Base-by-base conservation (phyloP, 35 echinoderm and acorn worm species). In the Ophiothrix spiculata region DNA sequence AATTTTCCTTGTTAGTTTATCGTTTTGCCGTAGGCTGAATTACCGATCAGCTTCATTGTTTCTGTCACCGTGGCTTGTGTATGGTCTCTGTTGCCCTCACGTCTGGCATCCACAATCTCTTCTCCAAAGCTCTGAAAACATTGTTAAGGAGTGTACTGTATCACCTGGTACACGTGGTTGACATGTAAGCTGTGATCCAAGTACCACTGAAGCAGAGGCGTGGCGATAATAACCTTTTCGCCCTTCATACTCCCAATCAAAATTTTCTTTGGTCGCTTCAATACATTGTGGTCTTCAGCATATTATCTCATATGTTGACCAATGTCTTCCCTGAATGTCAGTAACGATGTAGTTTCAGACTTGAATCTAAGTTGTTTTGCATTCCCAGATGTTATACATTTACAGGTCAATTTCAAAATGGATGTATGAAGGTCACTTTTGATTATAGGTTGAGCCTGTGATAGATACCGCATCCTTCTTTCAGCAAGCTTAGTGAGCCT, bases 321-420 rank as follows among this genome's bases (percentile, higher is more conserved):
- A 76, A 90, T 85, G 35, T 90, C 89, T 35, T 90, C 89, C 39
- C 73, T 39, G n/a, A n/a, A n/a, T n/a, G n/a, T n/a, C n/a, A n/a
- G n/a, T n/a, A n/a, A n/a, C n/a, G n/a, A n/a, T n/a, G n/a, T n/a
- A n/a, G n/a, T n/a, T n/a, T n/a, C n/a, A n/a, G n/a, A n/a, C n/a
- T n/a, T n/a, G n/a, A n/a, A n/a, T n/a, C n/a, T n/a, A n/a, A n/a
- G n/a, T n/a, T n/a, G n/a, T n/a, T n/a, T n/a, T n/a, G n/a, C n/a
- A n/a, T n/a, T n/a, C n/a, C n/a, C n/a, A n/a, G n/a, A n/a, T n/a
- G n/a, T n/a, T n/a, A n/a, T n/a, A n/a, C n/a, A n/a, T n/a, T n/a
- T n/a, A n/a, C n/a, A n/a, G n/a, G n/a, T n/a, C n/a, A n/a, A n/a
- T n/a, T n/a, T n/a, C n/a, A n/a, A n/a, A n/a, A n/a, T n/a, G n/a